Evolutionary conservation across 2,888 invertebrate genomes (phyloP), one percentile per base, ranked within the genome.

Genomic region (Drosophila helvetica): DNA sequence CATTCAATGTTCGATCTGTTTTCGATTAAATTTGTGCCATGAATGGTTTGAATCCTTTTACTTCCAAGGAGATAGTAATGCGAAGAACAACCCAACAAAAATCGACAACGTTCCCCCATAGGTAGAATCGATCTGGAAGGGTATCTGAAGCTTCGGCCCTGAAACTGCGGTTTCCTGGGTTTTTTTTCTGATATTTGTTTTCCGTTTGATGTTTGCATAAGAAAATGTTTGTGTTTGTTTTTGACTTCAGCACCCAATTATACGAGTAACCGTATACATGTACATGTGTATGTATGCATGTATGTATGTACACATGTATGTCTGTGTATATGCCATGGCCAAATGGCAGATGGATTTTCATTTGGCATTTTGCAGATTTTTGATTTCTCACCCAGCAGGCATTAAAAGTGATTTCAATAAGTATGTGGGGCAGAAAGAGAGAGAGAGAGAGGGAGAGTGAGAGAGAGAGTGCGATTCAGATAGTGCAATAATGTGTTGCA

Each of bases 171-270:
- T 18, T 47, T 17, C 17, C 33, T 43, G 7, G 3, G 10, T 10
- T 17, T n/a, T 33, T 60, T 64, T 54, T 45, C 63, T 60, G 18
- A 27, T 50, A 17, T 38, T 48, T 52, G 25, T 33, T 48, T 47
- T 51, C 45, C 64, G 62, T 56, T 75, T 67, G 63, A 58, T 85
- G 72, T 79, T 86, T 86, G 74, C 76, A 60, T 70, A 79, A 81
- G 86, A 82, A 74, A 79, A 78, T 22, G 22, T 81, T 76, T 69
- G 56, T 81, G 75, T 81, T 81, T 80, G 81, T 56, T 74, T 78
- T 75, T 65, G 61, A 61, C 59, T 68, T 57, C 53, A 9, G 67
- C 68, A 63, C 66, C 66, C 77, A 75, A 72, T 64, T 67, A 66
- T 63, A 25, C 33, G 47, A 57, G n/a, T 27, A 8, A 25, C 7